These are phyloP conservation scores for Characodon lateralis DNA, from an alignment of 2,797 vertebrate species.

Conservation along the genomic window DNA sequence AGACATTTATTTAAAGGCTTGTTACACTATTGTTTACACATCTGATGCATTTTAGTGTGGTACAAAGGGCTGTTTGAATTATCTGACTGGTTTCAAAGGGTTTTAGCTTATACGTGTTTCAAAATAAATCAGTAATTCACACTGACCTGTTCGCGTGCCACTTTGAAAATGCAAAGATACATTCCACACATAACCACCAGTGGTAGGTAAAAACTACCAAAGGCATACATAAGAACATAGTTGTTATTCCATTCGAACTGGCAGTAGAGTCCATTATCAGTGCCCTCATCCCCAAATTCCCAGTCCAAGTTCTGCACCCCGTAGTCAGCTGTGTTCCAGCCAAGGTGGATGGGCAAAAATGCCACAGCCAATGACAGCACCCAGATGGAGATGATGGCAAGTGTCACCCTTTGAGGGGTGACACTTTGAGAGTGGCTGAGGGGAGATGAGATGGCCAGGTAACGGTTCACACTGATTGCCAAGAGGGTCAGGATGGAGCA, in stretches of 20 bases:
- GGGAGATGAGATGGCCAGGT: constrained; percentile 87
- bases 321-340: constrained; percentile 88
- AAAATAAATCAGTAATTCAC: background rate
- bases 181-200: constrained; percentile 90
- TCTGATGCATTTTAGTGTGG: background rate
- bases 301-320: constrained; percentile 78
- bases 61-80: background rate
- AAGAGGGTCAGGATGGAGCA: constrained; percentile 95
- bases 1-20: no score
- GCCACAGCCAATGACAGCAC: constrained; percentile 85
- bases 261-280: constrained; percentile 75
- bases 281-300: constrained; percentile 53
- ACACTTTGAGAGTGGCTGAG: constrained; percentile 86
- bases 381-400: constrained; percentile 88
- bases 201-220: constrained; percentile 90
- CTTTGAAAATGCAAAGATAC: constrained; percentile 91
- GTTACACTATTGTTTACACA: background rate
- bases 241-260: constrained; percentile 85
- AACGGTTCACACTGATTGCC: constrained; percentile 93
- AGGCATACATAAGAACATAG: constrained; percentile 85
- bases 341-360: constrained; percentile 91
- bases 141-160: constrained; percentile 88
- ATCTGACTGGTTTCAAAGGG: background rate
- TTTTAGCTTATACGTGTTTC: background rate
- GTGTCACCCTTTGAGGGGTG: constrained; percentile 80